phyloP scores from a whole-genome alignment of 2,888 invertebrate species.

The Callyntrura guangdongensis region DNA sequence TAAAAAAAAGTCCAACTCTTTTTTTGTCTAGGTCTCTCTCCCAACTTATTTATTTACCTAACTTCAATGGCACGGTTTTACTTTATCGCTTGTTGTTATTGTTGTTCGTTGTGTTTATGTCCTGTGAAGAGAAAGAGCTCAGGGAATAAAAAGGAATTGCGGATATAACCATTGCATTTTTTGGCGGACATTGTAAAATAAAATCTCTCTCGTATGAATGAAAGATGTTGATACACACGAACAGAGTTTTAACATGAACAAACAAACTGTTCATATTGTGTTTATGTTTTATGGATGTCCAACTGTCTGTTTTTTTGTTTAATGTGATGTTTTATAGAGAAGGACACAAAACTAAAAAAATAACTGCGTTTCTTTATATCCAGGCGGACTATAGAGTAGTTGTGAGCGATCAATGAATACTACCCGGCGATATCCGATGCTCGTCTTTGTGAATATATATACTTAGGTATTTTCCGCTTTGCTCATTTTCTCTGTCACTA shows the following conservation, averaged over 20 bases:
- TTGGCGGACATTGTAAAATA: constrained; percentile 28
- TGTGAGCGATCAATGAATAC: constrained; percentile 30
- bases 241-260: constrained; percentile 71
- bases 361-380: constrained; percentile 55
- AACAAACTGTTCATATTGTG: constrained; percentile 78
- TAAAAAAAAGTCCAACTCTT: constrained; percentile 72
- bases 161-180: constrained; percentile 5
- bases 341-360: constrained; percentile 57
- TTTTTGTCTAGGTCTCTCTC: constrained; percentile 31
- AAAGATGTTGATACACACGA: constrained; percentile 71
- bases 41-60: constrained; percentile 48
- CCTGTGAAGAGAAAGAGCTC: constrained; percentile 43
- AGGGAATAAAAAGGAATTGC: neutral
- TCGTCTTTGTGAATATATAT: constrained; percentile 28
- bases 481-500: neutral
- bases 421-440: constrained; percentile 23
- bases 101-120: constrained; percentile 46
- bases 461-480: neutral
- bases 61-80: constrained; percentile 70
- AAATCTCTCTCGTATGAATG: constrained; percentile 75
- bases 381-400: constrained; percentile 44
- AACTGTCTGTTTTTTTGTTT: constrained; percentile 77
- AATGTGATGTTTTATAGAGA: constrained; percentile 47
- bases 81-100: constrained; percentile 70
- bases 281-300: constrained; percentile 78